Base-by-base conservation (phyloP, 1,140 invertebrate genomes). In the Lasioglossum albipes region DNA sequence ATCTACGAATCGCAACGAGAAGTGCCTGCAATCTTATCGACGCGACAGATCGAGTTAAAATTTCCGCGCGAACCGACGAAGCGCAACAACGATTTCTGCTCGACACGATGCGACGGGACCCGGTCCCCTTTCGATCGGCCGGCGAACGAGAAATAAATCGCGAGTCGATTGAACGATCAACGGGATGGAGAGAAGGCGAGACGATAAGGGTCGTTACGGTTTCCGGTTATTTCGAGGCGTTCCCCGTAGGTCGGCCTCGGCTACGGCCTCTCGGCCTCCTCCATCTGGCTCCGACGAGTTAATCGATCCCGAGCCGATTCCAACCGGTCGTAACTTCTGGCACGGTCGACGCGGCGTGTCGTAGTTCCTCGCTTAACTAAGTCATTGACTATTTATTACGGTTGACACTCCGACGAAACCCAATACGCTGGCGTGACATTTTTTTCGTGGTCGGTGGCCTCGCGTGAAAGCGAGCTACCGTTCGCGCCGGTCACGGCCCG, bases 331-430 rank as follows among this genome's bases (percentile, higher is more conserved):
- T 83, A 84, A 84, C 82, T 85, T 82, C 22, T 72, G 81, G 68
- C 75, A 82, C 79, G 59, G 69, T 45, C 61, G 74, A 77, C 69
- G 62, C 59, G 49, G 12, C 41, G 64, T n/a, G 62, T 75, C 62
- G 77, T 70, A 65, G 77, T 86, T 77, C 81, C 73, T 64, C 79
- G 85, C 83, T 89, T 88, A 88, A 91, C 86, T 87, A 87, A 91
- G 88, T 90, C 89, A 90, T 91, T 86, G 89, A 88, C 91, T 91
- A 91, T 91, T 92, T 90, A 89, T 91, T 91, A 91, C 87, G 85
- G 70, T 82, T 81, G 80, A 83, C 83, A 79, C 72, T 75, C 79
- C 75, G 73, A 85, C 76, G 83, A 84, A 86, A 84, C 73, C 73
- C 66, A 76, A 76, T 61, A 70, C 72, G 70, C 57, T 75, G 69